phyloP scores from a whole-genome alignment of 2,888 invertebrate species.

The Nudaria mundana region DNA sequence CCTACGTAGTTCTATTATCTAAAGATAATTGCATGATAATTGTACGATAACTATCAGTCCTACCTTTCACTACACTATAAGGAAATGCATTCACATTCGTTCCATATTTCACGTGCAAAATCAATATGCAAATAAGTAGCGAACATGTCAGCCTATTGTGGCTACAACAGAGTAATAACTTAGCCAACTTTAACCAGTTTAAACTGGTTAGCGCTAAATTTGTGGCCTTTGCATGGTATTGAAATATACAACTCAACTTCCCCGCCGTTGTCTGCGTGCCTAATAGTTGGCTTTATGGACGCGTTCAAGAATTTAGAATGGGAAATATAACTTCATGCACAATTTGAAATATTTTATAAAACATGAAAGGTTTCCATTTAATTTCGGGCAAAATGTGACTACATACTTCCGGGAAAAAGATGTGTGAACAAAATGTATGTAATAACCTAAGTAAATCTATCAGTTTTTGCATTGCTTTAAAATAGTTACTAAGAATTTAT shows the following conservation, averaged over 20 bases:
- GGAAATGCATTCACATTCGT: constrained; percentile 35
- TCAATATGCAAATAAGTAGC: constrained; percentile 63
- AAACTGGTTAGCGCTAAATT: constrained; percentile 52
- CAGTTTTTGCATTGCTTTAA: too few relatives aligned
- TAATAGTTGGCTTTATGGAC: constrained; percentile 39
- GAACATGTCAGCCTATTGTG: constrained; percentile 49
- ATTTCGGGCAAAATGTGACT: not conserved
- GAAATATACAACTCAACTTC: constrained; percentile 74
- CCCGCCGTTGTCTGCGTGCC: constrained; percentile 49
- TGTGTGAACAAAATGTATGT: too few relatives aligned
- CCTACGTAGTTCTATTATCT: too few relatives aligned
- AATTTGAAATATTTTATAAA: constrained; percentile 9
- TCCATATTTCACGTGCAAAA: constrained; percentile 42
- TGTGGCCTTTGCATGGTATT: constrained; percentile 72
- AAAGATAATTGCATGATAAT: constrained; percentile 16
- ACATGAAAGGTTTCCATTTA: not conserved
- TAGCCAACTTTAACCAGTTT: constrained; percentile 58
- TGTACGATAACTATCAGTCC: constrained; percentile 17
- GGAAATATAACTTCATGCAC: constrained; percentile 18
- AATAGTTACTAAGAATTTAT: too few relatives aligned
- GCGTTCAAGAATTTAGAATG: constrained; percentile 35
- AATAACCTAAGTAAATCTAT: too few relatives aligned
- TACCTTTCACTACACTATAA: constrained; percentile 20
- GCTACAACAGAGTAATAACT: constrained; percentile 49
- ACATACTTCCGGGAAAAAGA: not conserved